A percentile compares a stretch with the other conserved stretches of the same genome.
phyloP scores from a whole-genome alignment of 2,888 invertebrate genomes.

The Lottia gigantea region DNA sequence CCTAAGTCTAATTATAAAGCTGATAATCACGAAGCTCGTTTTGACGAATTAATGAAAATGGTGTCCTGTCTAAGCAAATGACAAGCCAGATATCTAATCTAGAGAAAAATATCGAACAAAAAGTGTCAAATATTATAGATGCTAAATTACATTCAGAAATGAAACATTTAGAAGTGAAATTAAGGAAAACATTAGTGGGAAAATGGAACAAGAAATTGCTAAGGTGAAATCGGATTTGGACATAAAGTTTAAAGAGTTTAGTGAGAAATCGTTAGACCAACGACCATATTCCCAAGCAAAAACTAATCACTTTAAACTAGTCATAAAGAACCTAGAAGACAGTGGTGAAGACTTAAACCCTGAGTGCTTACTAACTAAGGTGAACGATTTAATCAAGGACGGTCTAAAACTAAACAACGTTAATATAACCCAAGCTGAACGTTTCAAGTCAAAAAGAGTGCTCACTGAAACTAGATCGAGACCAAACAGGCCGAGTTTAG shows the following conservation, averaged over 20 bases:
- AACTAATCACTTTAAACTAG: not conserved
- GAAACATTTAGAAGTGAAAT: not conserved
- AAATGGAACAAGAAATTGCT: no score
- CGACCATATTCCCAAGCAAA: not conserved
- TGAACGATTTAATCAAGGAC: slow-evolving; percentile 1
- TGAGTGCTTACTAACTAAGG: not conserved
- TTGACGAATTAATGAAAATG: not conserved
- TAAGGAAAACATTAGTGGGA: no score
- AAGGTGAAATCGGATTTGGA: no score
- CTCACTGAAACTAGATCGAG: not conserved
- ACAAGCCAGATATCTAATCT: not conserved
- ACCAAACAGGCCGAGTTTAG: not conserved
- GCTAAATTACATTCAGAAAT: slow-evolving; percentile 5
- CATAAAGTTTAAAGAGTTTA: no score
- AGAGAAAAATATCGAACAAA: slow-evolving; percentile 6
- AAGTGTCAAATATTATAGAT: not conserved
- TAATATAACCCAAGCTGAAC: not conserved
- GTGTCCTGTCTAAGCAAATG: not conserved
- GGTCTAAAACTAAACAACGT: not conserved
- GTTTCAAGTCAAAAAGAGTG: not conserved
- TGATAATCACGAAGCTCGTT: not conserved
- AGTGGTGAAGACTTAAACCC: not conserved
- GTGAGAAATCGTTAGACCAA: not conserved
- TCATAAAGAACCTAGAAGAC: not conserved
- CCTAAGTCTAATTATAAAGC: not conserved